Percentiles rank a stretch among this genome's conserved stretches.
Conservation (phyloP, 2,797 vertebrate species). For the Cossypha niveicapilla region DNA sequence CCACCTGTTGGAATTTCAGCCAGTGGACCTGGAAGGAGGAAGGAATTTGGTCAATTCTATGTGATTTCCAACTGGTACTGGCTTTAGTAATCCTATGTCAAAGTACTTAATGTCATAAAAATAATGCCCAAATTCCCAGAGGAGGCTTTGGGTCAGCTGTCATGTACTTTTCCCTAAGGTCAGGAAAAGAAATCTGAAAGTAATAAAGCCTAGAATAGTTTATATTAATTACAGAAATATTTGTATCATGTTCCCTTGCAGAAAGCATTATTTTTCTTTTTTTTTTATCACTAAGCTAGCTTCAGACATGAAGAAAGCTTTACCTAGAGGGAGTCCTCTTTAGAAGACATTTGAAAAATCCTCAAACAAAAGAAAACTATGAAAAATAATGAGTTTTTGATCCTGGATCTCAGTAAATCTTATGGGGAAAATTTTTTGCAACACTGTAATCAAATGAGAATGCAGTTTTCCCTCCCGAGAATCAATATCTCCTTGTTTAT, state of each 20-base stretch:
- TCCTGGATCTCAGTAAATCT: slow-evolving; percentile 12
- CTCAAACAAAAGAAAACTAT: neutral
- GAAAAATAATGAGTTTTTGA: slow-evolving; percentile 32
- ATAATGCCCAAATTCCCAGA: neutral
- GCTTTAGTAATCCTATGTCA: neutral
- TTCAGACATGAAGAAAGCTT: slow-evolving; percentile 6
- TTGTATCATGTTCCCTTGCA: neutral
- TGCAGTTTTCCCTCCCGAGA: slow-evolving; percentile 4
- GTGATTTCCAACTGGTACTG: neutral
- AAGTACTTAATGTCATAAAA: neutral
- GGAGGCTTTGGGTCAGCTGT: neutral
- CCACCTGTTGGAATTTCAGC: neutral
- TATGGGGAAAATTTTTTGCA: neutral
- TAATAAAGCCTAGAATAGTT: neutral
- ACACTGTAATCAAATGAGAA: slow-evolving; percentile 16
- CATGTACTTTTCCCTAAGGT: neutral
- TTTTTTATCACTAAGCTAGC: neutral
- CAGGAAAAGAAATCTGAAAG: neutral
- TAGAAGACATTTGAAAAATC: slow-evolving; percentile 28
- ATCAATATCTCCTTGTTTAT: neutral
- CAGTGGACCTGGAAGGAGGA: neutral
- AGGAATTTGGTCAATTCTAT: neutral
- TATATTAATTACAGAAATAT: slow-evolving; percentile 16
- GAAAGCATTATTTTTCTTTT: neutral
- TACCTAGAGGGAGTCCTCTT: slow-evolving; percentile 3